Base-by-base conservation (phyloP, 2,113 vertebrate species). In the Pollimyrus isidori region DNA sequence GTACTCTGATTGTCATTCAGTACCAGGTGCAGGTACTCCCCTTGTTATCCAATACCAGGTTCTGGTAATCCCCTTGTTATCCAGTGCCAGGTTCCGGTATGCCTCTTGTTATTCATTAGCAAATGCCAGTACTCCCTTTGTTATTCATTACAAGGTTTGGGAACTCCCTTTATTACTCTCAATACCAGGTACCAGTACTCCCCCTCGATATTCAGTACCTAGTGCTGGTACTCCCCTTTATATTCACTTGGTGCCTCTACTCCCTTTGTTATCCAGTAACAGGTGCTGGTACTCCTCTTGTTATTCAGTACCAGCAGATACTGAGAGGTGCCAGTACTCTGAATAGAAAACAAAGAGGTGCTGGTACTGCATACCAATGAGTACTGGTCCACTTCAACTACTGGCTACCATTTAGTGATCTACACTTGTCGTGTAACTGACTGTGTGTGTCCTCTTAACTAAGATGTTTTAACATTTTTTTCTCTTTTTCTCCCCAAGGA, bases 401-500 rank as follows among this genome's bases (percentile, higher is more conserved):
- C n/a, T 26, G 62, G n/a, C 3, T 83, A 83, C 30, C 69, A 39
- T 17, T 15, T 76, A 76, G 11, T 76, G 30, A 83, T 2, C 21
- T 83, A 7, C 7, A 9, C 17, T 19, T 48, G 76, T 82, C 39
- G 45, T 73, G 26, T 35, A 73, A 3, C 26, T 73, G 7, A 39
- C 35, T 19, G 5, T 1, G 26, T 76, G 80, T 83, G 19, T 48
- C 80, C 5, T 48, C 69, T 48, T 35, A 39, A 52, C 85, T 19
- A 17, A 86, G 30, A 65, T 52, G 21, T 19, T 48, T 13, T 86
- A 53, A 39, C 13, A 53, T 17, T 30, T 13, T 30, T 1, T 89
- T 52, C 53, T 52, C 9, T 69, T 58, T 35, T 87, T 87, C 52
- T 11, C 94, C 94, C 95, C 90, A 91, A 99, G 98, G 98, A 96